Evolutionary conservation across 1,140 invertebrate genomes (phyloP).

Genomic region (Anastrepha obliqua): DNA sequence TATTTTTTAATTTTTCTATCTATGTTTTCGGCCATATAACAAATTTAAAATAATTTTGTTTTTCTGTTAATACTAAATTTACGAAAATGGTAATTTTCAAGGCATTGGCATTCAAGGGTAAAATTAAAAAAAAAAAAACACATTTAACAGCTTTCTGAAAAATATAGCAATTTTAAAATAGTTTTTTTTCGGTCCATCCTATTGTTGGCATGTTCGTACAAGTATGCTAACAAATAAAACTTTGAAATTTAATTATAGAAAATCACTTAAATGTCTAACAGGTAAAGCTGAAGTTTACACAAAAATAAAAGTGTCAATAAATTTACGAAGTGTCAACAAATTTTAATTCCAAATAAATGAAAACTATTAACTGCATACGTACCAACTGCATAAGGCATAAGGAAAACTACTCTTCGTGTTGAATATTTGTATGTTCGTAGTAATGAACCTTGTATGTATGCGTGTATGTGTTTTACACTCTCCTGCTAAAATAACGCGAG

Average conservation of each 20-base stretch:
- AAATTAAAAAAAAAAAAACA: too few species aligned
- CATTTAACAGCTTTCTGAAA: too few species aligned
- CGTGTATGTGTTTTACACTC: background rate
- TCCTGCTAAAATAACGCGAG: background rate
- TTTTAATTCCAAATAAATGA: background rate
- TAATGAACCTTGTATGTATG: background rate
- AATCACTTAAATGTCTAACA: slow-evolving; percentile 26
- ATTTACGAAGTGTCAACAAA: background rate
- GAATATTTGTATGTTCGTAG: background rate
- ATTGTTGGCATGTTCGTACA: background rate
- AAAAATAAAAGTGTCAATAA: slow-evolving; percentile 33
- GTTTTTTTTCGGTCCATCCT: too few species aligned
- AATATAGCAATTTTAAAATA: too few species aligned
- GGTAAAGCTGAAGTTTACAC: slow-evolving; percentile 40
- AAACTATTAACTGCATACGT: background rate
- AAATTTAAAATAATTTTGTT: too few species aligned
- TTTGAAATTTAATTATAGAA: slow-evolving; percentile 22
- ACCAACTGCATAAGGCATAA: background rate
- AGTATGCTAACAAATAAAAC: background rate
- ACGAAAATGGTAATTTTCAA: too few species aligned
- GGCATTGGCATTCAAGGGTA: too few species aligned
- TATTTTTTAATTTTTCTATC: too few species aligned
- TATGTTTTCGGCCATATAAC: too few species aligned
- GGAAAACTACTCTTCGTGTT: background rate
- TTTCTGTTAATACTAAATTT: too few species aligned